Conservation (phyloP, 2,888 invertebrate genomes). For the Heliothis peltigera region DNA sequence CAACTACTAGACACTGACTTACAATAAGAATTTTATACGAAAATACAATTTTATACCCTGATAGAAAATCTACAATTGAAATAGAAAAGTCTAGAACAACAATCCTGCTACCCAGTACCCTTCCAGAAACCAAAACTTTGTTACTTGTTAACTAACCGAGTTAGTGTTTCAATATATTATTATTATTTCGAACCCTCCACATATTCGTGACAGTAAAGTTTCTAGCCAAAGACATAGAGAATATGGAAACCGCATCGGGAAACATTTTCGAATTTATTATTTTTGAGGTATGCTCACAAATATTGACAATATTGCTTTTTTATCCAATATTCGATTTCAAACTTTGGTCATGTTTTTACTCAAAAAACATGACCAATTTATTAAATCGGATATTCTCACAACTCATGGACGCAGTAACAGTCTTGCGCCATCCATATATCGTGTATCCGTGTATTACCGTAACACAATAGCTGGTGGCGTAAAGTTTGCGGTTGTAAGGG, state of each 20-base stretch:
- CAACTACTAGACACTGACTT: too few relatives aligned
- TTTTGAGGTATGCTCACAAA: too few relatives aligned
- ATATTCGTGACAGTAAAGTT: constrained; percentile 29
- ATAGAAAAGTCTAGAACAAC: background rate
- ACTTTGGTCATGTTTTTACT: too few relatives aligned
- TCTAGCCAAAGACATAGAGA: constrained; percentile 11
- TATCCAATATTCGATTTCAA: too few relatives aligned
- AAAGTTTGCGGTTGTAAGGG: constrained; percentile 49
- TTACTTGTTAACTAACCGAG: constrained; percentile 13
- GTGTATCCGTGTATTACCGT: constrained; percentile 23
- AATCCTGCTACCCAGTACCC: too few relatives aligned
- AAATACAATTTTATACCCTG: too few relatives aligned
- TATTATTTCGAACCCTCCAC: constrained; percentile 9
- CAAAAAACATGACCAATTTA: background rate
- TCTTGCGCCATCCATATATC: constrained; percentile 1
- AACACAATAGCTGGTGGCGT: constrained; percentile 39
- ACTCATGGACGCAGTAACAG: background rate
- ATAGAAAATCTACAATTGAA: background rate
- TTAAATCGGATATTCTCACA: constrained; percentile 1
- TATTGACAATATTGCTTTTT: too few relatives aligned
- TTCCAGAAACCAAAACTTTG: background rate
- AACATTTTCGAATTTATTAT: too few relatives aligned
- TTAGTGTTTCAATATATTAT: constrained; percentile 18
- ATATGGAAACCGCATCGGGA: background rate
- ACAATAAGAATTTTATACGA: too few relatives aligned